Evolutionary conservation across 2,888 invertebrate genomes (phyloP).

Genomic region (Campaea margaritaria): DNA sequence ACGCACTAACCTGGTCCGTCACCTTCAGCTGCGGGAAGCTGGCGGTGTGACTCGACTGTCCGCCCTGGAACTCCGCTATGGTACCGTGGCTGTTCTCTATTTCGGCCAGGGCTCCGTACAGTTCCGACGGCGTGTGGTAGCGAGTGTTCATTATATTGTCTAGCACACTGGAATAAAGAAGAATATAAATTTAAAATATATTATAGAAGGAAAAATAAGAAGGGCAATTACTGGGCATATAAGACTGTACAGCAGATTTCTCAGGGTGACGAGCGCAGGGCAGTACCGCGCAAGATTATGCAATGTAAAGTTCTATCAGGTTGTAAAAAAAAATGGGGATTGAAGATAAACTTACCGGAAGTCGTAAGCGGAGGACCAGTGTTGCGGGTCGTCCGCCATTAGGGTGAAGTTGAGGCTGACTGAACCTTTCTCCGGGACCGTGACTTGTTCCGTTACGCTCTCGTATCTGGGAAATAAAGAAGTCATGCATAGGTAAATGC

Average conservation of each 20-base stretch:
- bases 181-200: not conserved
- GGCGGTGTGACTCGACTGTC: constrained; percentile 88
- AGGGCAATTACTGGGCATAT: too few relatives aligned
- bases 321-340: too few relatives aligned
- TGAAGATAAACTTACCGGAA: constrained; percentile 84
- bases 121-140: constrained; percentile 88
- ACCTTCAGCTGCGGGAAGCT: constrained; percentile 89
- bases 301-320: too few relatives aligned
- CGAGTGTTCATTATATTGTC: constrained; percentile 87
- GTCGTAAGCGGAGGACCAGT: constrained; percentile 94
- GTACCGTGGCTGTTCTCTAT: constrained; percentile 88
- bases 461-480: constrained; percentile 82
- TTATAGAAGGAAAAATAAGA: not conserved
- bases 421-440: constrained; percentile 84
- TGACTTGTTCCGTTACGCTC: constrained; percentile 86
- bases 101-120: constrained; percentile 87
- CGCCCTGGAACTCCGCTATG: constrained; percentile 89
- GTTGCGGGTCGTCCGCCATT: constrained; percentile 91
- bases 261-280: too few relatives aligned
- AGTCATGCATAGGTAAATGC: too few relatives aligned
- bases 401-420: constrained; percentile 91
- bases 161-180: constrained; percentile 68
- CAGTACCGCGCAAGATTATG: too few relatives aligned
- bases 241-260: too few relatives aligned
- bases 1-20: constrained; percentile 86